A percentile compares a stretch with the other conserved stretches of the same genome.
Evolutionary conservation across 2,888 invertebrate genomes (phyloP).

Genomic region (Phaedon cochleariae): DNA sequence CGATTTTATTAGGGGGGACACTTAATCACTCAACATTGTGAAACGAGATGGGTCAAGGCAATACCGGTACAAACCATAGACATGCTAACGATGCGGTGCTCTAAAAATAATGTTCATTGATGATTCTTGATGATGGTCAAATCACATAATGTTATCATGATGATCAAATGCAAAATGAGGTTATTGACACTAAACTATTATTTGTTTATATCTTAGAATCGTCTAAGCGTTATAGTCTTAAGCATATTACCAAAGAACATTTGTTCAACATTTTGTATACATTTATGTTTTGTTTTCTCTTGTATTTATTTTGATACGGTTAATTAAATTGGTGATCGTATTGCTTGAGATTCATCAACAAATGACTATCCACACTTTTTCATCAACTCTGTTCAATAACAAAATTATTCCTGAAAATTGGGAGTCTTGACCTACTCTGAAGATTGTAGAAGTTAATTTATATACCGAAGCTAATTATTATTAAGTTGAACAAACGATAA

Average conservation of each 20-base stretch:
- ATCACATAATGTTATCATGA: background rate
- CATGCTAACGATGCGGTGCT: no score
- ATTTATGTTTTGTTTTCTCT: background rate
- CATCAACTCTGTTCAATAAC: background rate
- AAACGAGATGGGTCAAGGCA: no score
- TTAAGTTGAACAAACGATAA: background rate
- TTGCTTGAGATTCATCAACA: background rate
- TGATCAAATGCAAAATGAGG: background rate
- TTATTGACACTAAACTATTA: background rate
- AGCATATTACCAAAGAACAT: background rate
- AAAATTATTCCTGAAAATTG: background rate
- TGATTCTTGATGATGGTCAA: no score
- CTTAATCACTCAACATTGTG: no score
- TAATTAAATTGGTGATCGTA: background rate
- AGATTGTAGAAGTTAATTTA: background rate
- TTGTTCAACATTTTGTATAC: background rate
- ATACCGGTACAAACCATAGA: no score
- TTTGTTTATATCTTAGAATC: background rate
- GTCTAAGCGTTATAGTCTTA: no score
- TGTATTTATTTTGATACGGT: background rate
- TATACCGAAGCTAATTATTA: background rate
- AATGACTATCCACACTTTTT: background rate
- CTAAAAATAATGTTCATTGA: no score
- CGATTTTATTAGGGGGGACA: no score
- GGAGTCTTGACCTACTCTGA: background rate